phyloP scores from a whole-genome alignment of 2,797 vertebrate species.

The Acrocephalus scirpaceus region DNA sequence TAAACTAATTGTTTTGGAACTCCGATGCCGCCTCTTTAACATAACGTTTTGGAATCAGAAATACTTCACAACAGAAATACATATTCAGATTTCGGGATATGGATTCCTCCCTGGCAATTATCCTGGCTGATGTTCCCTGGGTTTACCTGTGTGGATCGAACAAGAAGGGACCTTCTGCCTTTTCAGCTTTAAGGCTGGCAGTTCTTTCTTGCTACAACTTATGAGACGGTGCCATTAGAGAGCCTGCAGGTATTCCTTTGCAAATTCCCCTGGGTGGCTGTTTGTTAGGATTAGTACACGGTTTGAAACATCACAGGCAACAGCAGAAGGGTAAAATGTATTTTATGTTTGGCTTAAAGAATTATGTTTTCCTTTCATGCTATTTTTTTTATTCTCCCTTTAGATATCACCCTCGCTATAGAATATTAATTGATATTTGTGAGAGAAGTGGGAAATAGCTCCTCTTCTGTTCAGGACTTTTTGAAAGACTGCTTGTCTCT shows the following conservation, averaged over 20 bases:
- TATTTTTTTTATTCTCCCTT: neutral
- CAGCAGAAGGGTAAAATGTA: neutral
- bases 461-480: constrained; percentile 10
- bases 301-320: neutral
- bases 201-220: constrained; percentile 12
- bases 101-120: neutral
- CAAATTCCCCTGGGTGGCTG: neutral
- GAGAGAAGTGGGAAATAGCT: constrained; percentile 9
- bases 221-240: neutral
- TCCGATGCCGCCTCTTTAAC: neutral
- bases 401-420: neutral
- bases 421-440: constrained; percentile 57
- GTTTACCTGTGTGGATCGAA: neutral
- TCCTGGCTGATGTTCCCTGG: neutral
- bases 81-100: neutral
- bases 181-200: constrained; percentile 9
- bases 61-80: neutral
- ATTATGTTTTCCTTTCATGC: neutral
- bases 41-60: neutral
- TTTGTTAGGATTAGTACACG: neutral
- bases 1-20: constrained; percentile 49
- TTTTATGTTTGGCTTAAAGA: constrained; percentile 32
- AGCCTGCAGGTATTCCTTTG: constrained; percentile 10
- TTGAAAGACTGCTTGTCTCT: constrained; percentile 46
- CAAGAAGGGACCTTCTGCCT: neutral